phyloP scores from a whole-genome alignment of 2,113 vertebrate species.

The Chrysemys picta region DNA sequence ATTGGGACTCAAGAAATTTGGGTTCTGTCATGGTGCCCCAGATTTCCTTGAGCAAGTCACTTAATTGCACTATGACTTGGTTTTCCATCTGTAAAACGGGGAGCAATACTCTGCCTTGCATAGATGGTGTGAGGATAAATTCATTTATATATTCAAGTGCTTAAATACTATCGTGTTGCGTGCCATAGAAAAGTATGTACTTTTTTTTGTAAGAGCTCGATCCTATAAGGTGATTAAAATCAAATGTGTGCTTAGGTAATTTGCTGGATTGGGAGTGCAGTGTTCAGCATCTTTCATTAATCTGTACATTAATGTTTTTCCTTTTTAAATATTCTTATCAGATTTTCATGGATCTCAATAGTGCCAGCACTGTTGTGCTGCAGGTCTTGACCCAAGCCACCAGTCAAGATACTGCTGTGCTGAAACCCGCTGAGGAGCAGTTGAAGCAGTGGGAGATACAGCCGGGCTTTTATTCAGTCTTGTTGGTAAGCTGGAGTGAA shows the following conservation, averaged over 20 bases:
- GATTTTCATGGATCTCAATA: slow-evolving; percentile 93
- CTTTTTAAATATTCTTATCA: slow-evolving; percentile 45
- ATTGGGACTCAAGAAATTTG: background rate
- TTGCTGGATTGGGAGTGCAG: background rate
- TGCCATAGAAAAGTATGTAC: background rate
- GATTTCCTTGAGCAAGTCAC: background rate
- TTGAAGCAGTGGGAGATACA: slow-evolving; percentile 97
- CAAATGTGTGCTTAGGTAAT: background rate
- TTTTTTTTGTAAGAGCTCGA: background rate
- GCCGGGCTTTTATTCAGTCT: slow-evolving; percentile 95
- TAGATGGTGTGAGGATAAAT: background rate
- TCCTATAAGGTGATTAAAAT: background rate
- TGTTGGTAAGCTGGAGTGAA: slow-evolving; percentile 87
- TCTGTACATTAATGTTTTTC: background rate
- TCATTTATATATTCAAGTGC: accelerated
- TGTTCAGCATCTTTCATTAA: background rate
- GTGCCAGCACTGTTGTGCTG: slow-evolving; percentile 93
- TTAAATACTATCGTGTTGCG: background rate
- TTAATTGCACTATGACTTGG: background rate
- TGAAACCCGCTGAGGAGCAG: slow-evolving; percentile 97
- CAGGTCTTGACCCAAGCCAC: slow-evolving; percentile 96
- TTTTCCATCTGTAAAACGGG: background rate
- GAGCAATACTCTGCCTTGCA: background rate
- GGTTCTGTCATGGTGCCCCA: background rate
- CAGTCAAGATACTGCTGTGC: slow-evolving; percentile 93